Percentiles rank a stretch among this genome's conserved stretches.
Conservation (phyloP, 2,797 vertebrate species). For the Psittacula derbiana region DNA sequence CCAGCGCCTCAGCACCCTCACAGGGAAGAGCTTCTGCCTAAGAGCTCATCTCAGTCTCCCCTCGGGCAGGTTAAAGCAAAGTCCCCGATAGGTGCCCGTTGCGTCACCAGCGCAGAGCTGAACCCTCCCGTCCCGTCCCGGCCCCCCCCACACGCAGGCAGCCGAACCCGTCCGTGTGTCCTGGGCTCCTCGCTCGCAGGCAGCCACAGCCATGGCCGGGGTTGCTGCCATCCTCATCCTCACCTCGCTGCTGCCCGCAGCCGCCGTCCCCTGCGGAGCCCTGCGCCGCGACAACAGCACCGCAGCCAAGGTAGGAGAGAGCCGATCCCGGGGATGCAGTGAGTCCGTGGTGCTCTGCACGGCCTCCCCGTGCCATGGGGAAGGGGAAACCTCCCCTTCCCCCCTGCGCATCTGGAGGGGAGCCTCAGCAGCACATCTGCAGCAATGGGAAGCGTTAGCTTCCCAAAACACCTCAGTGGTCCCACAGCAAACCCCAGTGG, state of each 20-base stretch:
- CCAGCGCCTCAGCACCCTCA: not conserved
- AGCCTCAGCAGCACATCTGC: not conserved
- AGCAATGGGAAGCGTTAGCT: rapidly evolving
- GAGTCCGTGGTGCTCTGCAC: not conserved
- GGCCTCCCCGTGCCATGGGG: not conserved
- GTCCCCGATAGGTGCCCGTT: not conserved
- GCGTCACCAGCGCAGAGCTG: rapidly evolving
- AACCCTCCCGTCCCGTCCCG: not conserved
- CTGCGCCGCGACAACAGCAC: rapidly evolving
- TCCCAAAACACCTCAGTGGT: rapidly evolving
- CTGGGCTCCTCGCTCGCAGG: rapidly evolving
- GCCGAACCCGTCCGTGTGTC: rapidly evolving
- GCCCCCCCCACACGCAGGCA: rapidly evolving
- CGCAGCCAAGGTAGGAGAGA: not conserved
- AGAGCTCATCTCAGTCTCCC: not conserved
- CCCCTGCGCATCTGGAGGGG: rapidly evolving
- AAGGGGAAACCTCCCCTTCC: no score
- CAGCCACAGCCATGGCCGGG: not conserved
- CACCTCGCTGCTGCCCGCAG: rapidly evolving
- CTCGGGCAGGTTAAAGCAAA: not conserved
- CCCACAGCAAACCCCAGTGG: not conserved
- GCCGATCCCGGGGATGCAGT: rapidly evolving
- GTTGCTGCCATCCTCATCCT: rapidly evolving
- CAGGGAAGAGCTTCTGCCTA: not conserved
- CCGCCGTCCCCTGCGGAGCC: not conserved